A percentile compares a stretch with the other conserved stretches of the same genome.
phyloP scores from a whole-genome alignment of 2,797 vertebrate genomes.

The Acrossocheilus fasciatus region DNA sequence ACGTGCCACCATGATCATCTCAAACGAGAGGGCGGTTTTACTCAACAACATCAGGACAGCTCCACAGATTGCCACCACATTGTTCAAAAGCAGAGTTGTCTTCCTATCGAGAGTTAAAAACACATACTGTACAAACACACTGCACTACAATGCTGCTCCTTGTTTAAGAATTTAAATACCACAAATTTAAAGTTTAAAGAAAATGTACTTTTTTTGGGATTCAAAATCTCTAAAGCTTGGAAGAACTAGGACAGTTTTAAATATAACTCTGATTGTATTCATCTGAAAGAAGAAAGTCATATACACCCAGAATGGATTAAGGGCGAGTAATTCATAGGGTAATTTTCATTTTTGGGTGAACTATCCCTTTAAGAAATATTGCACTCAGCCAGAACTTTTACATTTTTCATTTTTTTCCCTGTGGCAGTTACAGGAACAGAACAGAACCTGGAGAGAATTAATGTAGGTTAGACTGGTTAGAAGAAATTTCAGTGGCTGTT shows the following conservation, averaged over 20 bases:
- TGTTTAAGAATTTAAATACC: background rate
- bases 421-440: background rate
- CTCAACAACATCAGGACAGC: constrained; percentile 77
- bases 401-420: background rate
- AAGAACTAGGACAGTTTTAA: background rate
- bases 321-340: background rate
- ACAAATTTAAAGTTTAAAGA: background rate
- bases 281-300: background rate
- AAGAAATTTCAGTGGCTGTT: background rate
- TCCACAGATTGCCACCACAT: constrained; percentile 68
- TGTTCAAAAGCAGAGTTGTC: constrained; percentile 74
- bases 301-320: background rate
- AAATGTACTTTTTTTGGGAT: background rate
- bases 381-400: background rate
- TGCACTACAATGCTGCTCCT: background rate
- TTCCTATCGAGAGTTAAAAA: constrained; percentile 68
- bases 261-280: background rate
- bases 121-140: background rate
- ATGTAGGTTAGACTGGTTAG: background rate
- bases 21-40: constrained; percentile 74
- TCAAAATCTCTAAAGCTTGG: background rate
- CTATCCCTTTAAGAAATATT: background rate
- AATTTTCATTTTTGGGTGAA: background rate
- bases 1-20: constrained; percentile 81
- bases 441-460: background rate